A percentile compares a stretch with the other conserved stretches of the same genome.
Conservation (phyloP, 64 coral and sea anemone genomes). For the Acropora tenuis region DNA sequence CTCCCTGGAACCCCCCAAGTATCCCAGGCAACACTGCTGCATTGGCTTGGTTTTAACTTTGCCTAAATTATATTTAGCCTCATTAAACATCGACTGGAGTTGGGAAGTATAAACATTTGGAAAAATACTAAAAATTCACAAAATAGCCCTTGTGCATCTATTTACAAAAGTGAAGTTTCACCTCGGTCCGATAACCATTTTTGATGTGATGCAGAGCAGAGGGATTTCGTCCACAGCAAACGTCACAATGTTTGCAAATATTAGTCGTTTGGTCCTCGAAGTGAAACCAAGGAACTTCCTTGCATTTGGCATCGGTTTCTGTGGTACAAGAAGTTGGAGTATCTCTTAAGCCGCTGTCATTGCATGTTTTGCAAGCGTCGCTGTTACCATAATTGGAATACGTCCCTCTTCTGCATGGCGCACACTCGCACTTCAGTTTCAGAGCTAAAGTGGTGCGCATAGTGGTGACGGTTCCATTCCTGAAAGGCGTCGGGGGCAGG, state of each 20-base stretch:
- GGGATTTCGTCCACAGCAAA: neutral
- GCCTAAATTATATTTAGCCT: too few relatives aligned
- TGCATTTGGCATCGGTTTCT: slow-evolving; percentile 1
- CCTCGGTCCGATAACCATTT: too few relatives aligned
- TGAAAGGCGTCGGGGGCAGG: neutral
- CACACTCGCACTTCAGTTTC: neutral
- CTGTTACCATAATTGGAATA: neutral
- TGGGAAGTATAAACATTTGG: too few relatives aligned
- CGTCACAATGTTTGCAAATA: slow-evolving; percentile 5
- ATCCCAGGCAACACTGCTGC: too few relatives aligned
- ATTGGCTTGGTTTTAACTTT: too few relatives aligned
- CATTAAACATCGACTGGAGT: too few relatives aligned
- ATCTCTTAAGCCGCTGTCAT: slow-evolving; percentile 9
- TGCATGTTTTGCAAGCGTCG: neutral
- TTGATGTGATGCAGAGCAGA: neutral
- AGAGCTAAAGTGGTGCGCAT: neutral
- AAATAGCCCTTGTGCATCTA: too few relatives aligned
- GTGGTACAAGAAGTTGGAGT: neutral
- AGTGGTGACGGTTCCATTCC: slow-evolving; percentile 15
- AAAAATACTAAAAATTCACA: too few relatives aligned
- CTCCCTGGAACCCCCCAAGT: too few relatives aligned
- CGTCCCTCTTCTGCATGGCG: slow-evolving; percentile 2
- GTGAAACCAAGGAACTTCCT: neutral
- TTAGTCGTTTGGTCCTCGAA: neutral
- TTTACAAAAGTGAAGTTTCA: too few relatives aligned